Evolutionary conservation across 2,888 invertebrate species (phyloP).

Genomic region (Amblyjoppa proteus): DNA sequence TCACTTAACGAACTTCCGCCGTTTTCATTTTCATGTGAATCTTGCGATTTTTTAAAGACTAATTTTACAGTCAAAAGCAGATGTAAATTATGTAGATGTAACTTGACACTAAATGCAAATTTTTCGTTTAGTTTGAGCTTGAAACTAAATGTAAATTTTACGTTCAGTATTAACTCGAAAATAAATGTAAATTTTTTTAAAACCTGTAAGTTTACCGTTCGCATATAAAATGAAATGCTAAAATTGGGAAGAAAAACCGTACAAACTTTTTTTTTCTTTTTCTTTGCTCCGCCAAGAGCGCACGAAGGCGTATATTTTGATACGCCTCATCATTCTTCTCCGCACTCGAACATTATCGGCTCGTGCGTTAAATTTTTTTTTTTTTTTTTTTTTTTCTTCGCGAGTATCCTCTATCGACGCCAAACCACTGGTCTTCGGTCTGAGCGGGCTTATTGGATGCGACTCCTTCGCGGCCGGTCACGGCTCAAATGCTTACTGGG

Average conservation of each 20-base stretch:
- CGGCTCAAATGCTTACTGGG: constrained; percentile 81
- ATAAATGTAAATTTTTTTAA: too few relatives aligned
- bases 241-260: not conserved
- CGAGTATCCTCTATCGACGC: not conserved
- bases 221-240: not conserved
- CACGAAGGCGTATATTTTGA: not conserved
- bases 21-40: too few relatives aligned
- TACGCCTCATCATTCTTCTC: not conserved
- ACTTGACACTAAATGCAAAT: too few relatives aligned
- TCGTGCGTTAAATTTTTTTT: not conserved
- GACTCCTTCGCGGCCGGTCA: constrained; percentile 74
- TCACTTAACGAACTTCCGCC: too few relatives aligned
- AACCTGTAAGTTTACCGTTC: not conserved
- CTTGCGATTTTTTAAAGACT: not conserved
- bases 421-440: not conserved
- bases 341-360: not conserved
- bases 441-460: constrained; percentile 65
- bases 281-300: not conserved
- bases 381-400: not conserved
- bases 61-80: too few relatives aligned
- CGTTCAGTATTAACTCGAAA: too few relatives aligned
- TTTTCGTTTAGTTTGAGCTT: too few relatives aligned
- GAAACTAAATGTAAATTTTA: not conserved
- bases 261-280: not conserved
- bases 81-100: too few relatives aligned